These are phyloP conservation scores for Maconellicoccus hirsutus DNA, from an alignment of 1,140 invertebrate genomes.

Conservation along the genomic window DNA sequence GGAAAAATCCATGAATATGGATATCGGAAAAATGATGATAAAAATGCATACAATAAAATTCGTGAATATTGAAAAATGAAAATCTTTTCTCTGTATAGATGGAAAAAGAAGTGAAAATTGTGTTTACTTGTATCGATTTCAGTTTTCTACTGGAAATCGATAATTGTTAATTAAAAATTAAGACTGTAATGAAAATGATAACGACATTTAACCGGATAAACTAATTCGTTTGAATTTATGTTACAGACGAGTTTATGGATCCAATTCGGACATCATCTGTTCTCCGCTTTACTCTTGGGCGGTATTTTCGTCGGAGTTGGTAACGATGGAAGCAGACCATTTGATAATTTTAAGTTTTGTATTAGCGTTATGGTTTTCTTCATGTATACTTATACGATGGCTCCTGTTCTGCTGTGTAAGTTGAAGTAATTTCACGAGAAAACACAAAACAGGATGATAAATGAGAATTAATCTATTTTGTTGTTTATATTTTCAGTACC, in stretches of 20 bases:
- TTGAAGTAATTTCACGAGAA: background rate
- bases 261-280: slow-evolving; percentile 42
- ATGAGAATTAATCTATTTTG: background rate
- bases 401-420: slow-evolving; percentile 45
- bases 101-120: background rate
- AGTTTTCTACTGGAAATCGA: no score
- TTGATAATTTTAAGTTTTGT: slow-evolving; percentile 47
- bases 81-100: no score
- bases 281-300: slow-evolving; percentile 41
- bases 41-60: no score
- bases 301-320: slow-evolving; percentile 44
- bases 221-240: slow-evolving; percentile 6
- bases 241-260: slow-evolving; percentile 40
- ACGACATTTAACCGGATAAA: background rate
- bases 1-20: no score
- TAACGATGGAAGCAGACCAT: slow-evolving; percentile 39
- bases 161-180: no score
- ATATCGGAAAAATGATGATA: no score
- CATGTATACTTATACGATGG: slow-evolving; percentile 50
- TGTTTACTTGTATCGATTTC: background rate
- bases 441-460: no score
- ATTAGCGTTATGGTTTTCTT: slow-evolving; percentile 45
- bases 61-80: no score
- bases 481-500: slow-evolving; percentile 50
- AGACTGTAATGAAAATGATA: background rate